A percentile compares a stretch with the other conserved stretches of the same genome.
Evolutionary conservation across 2,888 invertebrate species (phyloP).

Genomic region (Hymenopus coronatus): DNA sequence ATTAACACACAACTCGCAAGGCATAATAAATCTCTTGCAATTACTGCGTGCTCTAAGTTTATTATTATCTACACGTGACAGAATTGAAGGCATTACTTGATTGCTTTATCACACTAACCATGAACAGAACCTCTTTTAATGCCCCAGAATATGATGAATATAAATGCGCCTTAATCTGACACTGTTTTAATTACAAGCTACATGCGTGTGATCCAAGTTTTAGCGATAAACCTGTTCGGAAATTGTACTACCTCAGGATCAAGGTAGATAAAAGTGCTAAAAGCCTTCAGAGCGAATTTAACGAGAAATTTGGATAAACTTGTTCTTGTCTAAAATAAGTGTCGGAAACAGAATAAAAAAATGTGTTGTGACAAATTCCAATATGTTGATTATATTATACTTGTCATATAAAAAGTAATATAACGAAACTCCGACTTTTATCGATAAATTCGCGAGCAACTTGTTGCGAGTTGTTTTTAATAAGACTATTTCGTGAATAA

Average conservation of each 20-base stretch:
- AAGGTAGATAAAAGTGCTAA: neutral
- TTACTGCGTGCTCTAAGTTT: neutral
- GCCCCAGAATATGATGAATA: neutral
- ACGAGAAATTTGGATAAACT: neutral
- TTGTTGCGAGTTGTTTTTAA: no score
- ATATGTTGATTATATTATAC: no score
- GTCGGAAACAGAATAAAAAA: no score
- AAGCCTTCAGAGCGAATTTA: neutral
- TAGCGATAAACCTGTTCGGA: neutral
- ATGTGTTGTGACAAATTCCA: no score
- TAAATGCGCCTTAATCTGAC: neutral
- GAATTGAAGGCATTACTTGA: neutral
- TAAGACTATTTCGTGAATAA: no score
- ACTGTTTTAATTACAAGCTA: neutral
- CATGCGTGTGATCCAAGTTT: neutral
- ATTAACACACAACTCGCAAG: neutral
- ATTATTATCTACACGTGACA: neutral
- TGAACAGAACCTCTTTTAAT: neutral
- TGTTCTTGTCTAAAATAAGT: neutral
- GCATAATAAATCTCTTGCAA: neutral
- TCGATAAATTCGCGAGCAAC: no score
- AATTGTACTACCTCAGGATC: neutral
- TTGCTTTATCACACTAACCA: neutral
- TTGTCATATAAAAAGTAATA: no score
- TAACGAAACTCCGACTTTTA: no score